Evolutionary conservation across 2,888 invertebrate genomes (phyloP).

Genomic region (Mylabris sibirica): DNA sequence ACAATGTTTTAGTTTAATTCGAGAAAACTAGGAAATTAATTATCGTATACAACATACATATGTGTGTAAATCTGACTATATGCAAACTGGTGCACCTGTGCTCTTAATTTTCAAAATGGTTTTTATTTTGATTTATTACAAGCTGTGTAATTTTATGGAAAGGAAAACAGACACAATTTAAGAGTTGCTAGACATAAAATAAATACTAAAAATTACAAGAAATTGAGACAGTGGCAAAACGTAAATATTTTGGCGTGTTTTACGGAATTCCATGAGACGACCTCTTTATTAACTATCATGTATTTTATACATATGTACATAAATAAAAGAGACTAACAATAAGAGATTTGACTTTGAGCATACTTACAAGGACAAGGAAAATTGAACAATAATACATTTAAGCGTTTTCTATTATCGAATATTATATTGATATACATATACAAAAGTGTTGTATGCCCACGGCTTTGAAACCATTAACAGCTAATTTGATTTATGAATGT

Average conservation of each 20-base stretch:
- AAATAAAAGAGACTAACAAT: neutral
- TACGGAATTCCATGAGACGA: neutral
- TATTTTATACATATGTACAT: no score
- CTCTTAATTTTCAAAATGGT: slow-evolving; percentile 32
- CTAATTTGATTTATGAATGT: neutral
- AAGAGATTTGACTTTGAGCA: slow-evolving; percentile 1
- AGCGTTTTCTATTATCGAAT: neutral
- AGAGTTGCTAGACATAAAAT: slow-evolving; percentile 1
- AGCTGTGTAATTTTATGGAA: neutral
- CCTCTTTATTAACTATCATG: neutral
- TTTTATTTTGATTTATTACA: slow-evolving; percentile 31
- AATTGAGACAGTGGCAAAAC: neutral
- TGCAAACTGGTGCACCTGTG: slow-evolving; percentile 29
- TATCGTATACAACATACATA: neutral
- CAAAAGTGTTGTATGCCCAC: neutral
- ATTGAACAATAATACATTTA: neutral
- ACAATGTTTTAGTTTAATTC: slow-evolving; percentile 10
- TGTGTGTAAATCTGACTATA: neutral
- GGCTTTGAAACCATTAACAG: slow-evolving; percentile 8
- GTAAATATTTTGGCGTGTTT: slow-evolving; percentile 1
- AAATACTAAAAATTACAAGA: neutral
- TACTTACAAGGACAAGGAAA: neutral
- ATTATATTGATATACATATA: neutral
- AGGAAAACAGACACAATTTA: neutral
- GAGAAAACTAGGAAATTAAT: slow-evolving; percentile 14